Evolutionary conservation across 2,113 vertebrate species (phyloP).

Genomic region (Salminus brasiliensis): DNA sequence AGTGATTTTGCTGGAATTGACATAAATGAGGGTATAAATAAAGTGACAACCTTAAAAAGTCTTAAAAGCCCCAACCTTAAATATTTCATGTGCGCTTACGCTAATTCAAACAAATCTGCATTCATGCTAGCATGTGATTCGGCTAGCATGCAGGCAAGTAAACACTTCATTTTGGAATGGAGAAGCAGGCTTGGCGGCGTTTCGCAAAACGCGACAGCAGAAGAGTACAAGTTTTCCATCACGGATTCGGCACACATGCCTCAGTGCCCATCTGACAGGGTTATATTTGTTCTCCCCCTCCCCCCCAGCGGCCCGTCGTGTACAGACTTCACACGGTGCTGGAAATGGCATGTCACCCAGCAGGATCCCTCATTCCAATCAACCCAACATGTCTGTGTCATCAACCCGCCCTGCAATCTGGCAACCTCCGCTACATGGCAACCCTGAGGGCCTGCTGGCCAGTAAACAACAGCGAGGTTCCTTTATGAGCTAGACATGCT

Average conservation of each 20-base stretch:
- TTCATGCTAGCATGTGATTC: neutral
- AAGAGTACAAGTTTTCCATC: slow-evolving; percentile 15
- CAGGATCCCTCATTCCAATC: slow-evolving; percentile 11
- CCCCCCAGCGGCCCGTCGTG: slow-evolving; percentile 27
- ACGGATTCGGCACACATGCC: slow-evolving; percentile 3
- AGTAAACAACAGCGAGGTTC: neutral
- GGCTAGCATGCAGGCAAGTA: neutral
- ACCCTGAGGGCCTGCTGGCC: neutral
- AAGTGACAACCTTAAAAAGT: neutral
- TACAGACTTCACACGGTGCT: slow-evolving; percentile 22
- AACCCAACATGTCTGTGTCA: slow-evolving; percentile 1
- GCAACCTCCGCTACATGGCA: neutral
- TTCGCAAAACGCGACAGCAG: neutral
- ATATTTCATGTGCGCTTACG: neutral
- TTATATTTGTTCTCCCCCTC: slow-evolving; percentile 40
- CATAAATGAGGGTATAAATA: neutral
- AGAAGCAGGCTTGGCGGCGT: slow-evolving; percentile 6
- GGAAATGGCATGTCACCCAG: slow-evolving; percentile 38
- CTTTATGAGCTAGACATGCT: slow-evolving; percentile 2
- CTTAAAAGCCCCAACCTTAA: neutral
- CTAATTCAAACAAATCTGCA: neutral
- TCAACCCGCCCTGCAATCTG: neutral
- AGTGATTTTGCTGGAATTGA: neutral
- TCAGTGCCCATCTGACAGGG: slow-evolving; percentile 7
- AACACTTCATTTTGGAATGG: neutral